phyloP scores from a whole-genome alignment of 2,113 vertebrate genomes.

The Lynx canadensis region DNA sequence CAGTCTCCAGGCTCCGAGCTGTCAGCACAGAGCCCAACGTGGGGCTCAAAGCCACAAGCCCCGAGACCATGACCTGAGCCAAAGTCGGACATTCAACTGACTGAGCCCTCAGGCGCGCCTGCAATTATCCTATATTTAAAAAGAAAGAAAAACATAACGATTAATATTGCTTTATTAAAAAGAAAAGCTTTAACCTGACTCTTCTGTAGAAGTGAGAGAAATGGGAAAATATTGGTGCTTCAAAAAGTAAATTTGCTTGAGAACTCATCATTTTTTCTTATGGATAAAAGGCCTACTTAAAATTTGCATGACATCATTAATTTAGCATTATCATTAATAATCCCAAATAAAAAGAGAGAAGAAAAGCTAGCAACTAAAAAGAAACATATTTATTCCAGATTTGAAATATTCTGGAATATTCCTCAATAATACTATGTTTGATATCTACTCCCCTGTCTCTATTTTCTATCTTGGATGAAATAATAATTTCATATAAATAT shows the following conservation, averaged over 20 bases:
- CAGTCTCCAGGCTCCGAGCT: too few species aligned
- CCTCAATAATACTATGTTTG: not conserved
- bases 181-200: too few species aligned
- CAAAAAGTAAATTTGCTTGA: not conserved
- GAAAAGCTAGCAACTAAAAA: not conserved
- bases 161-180: not conserved
- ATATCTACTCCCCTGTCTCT: conserved; percentile 11
- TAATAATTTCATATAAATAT: not conserved
- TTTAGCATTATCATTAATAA: not conserved
- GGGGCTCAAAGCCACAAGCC: too few species aligned
- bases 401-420: not conserved
- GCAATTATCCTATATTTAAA: not conserved
- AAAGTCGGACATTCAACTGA: too few species aligned
- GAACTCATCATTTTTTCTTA: not conserved
- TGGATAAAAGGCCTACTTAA: not conserved
- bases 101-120: too few species aligned
- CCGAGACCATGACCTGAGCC: too few species aligned
- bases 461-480: not conserved
- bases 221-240: not conserved
- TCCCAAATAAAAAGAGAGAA: not conserved
- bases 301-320: not conserved
- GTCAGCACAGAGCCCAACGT: too few species aligned
- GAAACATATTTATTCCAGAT: not conserved
- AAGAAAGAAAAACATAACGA: not conserved
- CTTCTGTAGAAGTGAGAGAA: not conserved